Percentiles rank a stretch among this genome's conserved stretches.
These are phyloP conservation scores for Ypsolopha sequella DNA, from an alignment of 2,888 invertebrate species.

Conservation along the genomic window DNA sequence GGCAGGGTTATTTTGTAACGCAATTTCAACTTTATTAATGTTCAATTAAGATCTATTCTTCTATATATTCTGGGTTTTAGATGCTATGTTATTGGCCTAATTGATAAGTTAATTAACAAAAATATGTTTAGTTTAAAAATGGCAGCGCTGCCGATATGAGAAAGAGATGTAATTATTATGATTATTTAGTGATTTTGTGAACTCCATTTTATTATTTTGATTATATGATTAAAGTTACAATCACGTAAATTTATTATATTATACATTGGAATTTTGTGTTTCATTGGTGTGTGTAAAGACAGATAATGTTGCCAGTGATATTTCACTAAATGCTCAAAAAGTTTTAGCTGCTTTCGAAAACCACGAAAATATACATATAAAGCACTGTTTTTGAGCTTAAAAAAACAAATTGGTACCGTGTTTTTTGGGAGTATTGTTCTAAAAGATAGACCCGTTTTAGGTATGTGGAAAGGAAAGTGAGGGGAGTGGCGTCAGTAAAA, in stretches of 20 bases:
- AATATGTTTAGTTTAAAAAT: slow-evolving; percentile 6
- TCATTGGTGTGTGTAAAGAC: neutral
- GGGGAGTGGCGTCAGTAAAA: no score
- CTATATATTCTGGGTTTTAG: neutral
- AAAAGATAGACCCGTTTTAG: no score
- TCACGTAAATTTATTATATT: slow-evolving; percentile 6
- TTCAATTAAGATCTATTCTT: neutral
- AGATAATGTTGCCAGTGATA: neutral
- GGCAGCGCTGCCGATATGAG: slow-evolving; percentile 4
- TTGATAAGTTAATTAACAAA: neutral
- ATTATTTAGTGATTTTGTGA: slow-evolving; percentile 4
- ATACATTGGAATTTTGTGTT: slow-evolving; percentile 7
- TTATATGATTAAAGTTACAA: slow-evolving; percentile 5
- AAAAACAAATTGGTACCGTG: no score
- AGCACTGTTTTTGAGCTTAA: no score
- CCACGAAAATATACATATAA: no score
- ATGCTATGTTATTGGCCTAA: neutral
- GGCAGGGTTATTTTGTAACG: slow-evolving; percentile 6
- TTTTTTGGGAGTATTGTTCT: no score
- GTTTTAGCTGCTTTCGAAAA: no score
- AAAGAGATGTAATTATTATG: slow-evolving; percentile 1
- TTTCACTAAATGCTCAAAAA: no score
- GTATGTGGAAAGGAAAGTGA: no score
- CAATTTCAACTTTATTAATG: neutral
- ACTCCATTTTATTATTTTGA: slow-evolving; percentile 1